phyloP scores from a whole-genome alignment of 2,888 invertebrate species.

The Phaedon cochleariae region DNA sequence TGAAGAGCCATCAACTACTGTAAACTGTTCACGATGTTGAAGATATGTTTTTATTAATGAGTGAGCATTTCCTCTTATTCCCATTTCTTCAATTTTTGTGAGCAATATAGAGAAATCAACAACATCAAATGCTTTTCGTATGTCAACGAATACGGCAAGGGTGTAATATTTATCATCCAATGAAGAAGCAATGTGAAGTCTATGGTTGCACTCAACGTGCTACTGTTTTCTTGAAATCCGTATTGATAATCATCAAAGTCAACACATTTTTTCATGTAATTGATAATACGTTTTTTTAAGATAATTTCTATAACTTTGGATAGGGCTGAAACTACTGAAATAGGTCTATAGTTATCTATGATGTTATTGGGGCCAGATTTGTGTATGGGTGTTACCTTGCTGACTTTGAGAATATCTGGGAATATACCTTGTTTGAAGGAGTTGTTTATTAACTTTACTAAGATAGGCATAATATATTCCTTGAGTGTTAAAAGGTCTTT shows the following conservation, averaged over 20 bases:
- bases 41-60: too few species aligned
- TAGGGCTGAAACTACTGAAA: too few species aligned
- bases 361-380: neutral
- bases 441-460: neutral
- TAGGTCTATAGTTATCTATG: too few species aligned
- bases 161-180: neutral
- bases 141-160: neutral
- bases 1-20: too few species aligned
- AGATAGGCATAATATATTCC: neutral
- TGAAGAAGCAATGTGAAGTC: neutral
- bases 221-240: too few species aligned
- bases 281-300: too few species aligned
- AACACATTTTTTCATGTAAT: neutral
- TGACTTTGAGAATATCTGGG: neutral
- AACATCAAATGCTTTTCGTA: neutral
- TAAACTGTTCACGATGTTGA: too few species aligned
- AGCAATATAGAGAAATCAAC: neutral
- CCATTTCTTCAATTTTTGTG: conserved; percentile 3
- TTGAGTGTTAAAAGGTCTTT: neutral
- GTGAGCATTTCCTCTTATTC: too few species aligned
- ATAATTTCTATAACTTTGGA: too few species aligned
- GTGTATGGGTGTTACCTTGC: conserved; percentile 5
- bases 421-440: conserved; percentile 3
- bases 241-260: too few species aligned
- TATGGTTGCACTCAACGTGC: neutral